Evolutionary conservation across 2,888 invertebrate genomes (phyloP), one percentile per base, ranked within the genome.

Genomic region (Phymatocera aterrima): DNA sequence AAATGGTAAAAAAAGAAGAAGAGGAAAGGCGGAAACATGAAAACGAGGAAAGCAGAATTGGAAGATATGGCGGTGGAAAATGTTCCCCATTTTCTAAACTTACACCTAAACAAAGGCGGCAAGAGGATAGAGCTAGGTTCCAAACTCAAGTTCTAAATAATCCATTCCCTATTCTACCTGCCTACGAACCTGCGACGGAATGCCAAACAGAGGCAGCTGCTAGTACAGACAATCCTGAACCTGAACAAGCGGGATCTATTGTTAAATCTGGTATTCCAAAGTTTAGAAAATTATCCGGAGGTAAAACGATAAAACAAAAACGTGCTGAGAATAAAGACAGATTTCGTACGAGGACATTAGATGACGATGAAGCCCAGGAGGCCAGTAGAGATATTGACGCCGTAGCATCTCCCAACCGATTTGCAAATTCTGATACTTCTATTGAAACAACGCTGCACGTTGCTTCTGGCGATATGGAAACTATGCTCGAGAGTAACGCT

Each of bases 291-390:
- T 51, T 86, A 1, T 81, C 85, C 0, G 80, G 83, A 21, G 81
- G 83, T 15, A 83, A 81, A 77, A 83, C 83, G 0, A 80, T 83
- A 77, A 83, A 84, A 0, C 85, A 83, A 34, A 83, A 37, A 81
- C 80, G 46, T n/a, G 82, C 82, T 4, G 94, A 94, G 81, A 94
- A 95, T 86, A 94, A 94, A 5, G 96, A 96, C 68, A 92, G 96
- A 74, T 96, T 95, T 88, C 93, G 94, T 84, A 96, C 96, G 1
- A 93, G 94, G 84, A 95, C 96, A 0, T 90, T 95, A 24, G 93
- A 89, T 54, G 93, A 91, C 89, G 57, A 92, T 3, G 84, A 85
- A 12, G 61, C 74, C 6, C 24, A 64, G n/a, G 40, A 43, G 8
- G 65, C n/a, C 31, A 68, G 43, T 15, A 34, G 18, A 72, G 43